phyloP scores from a whole-genome alignment of 2,888 invertebrate genomes.

The Erebia epiphron region DNA sequence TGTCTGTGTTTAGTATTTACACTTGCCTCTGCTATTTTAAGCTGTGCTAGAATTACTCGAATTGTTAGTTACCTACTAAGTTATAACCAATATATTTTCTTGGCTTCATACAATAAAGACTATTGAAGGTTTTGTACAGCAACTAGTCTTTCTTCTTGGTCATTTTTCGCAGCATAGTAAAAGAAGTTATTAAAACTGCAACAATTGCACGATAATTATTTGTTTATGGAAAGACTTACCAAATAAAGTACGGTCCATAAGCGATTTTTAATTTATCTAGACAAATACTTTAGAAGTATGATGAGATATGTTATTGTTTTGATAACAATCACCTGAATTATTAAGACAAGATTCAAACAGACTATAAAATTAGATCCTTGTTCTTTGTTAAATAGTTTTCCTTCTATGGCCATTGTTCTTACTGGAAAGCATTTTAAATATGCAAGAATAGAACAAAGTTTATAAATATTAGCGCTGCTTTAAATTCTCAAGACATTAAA shows the following conservation, averaged over 20 bases:
- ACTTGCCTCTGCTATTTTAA: slow-evolving; percentile 1
- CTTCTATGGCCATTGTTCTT: slow-evolving; percentile 4
- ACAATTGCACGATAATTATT: too few species aligned
- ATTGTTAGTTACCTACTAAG: slow-evolving; percentile 1
- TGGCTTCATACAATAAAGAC: too few species aligned
- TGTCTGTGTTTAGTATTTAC: slow-evolving; percentile 18
- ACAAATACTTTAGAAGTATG: too few species aligned
- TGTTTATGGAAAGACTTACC: too few species aligned
- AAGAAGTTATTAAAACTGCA: too few species aligned
- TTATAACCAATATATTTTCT: too few species aligned
- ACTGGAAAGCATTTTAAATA: slow-evolving; percentile 35
- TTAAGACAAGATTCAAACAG: background rate
- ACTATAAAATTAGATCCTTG: background rate
- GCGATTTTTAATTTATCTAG: too few species aligned
- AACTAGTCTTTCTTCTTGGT: too few species aligned
- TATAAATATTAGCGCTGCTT: slow-evolving; percentile 44
- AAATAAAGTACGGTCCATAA: too few species aligned
- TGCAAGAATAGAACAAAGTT: slow-evolving; percentile 42
- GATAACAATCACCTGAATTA: background rate
- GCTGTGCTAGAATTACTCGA: background rate
- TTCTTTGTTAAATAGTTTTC: background rate
- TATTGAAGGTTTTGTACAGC: too few species aligned
- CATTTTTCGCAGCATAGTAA: too few species aligned
- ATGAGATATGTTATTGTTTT: background rate
- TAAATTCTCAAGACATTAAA: slow-evolving; percentile 52